Evolutionary conservation across 2,797 vertebrate species (phyloP), one percentile per base, ranked within the genome.

Genomic region (Uromys caudimaculatus): DNA sequence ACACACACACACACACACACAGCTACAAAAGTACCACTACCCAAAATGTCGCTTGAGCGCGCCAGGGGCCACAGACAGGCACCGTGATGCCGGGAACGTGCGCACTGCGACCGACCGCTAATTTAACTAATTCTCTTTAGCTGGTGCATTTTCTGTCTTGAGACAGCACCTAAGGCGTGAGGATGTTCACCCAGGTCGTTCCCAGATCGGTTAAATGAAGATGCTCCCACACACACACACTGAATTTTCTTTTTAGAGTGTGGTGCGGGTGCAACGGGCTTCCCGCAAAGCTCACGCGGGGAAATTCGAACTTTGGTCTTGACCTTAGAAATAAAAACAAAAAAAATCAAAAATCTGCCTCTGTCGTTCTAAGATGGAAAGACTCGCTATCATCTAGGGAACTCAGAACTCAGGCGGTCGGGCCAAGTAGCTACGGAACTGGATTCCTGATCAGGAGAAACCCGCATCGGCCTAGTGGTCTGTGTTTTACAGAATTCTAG

Each of bases 401-500:
- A 38, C 82, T 90, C 78, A 56, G 9, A 92, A 94, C 67, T 79
- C 64, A 2, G 35, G 50, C 13, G 0, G 77, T 56, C 7, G 3
- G 21, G 27, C 23, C 73, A 56, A 75, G 67, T 85, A 71, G 95
- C 64, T 93, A n/a, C 10, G 56, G 6, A 94, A 62, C 29, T 71
- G 69, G 78, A 84, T 89, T 90, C 19, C 13, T 97, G 92, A 85
- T 60, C 75, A 91, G 92, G 38, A 85, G 32, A 82, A 47, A 44
- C 1, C 1, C 9, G 4, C 13, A 4, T 10, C 6, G 44, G 52
- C 52, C 91, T 90, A 64, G 13, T 50, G 19, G 52, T 89, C 7
- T 75, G 67, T 17, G 23, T 19, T 84, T 92, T 79, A n/a, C 38
- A 44, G n/a, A 69, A 12, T 89, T 95, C 58, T 35, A 54, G 78